A percentile compares a stretch with the other conserved stretches of the same genome.
Evolutionary conservation across 2,888 invertebrate species (phyloP).

Genomic region (Metallyticus violacea): DNA sequence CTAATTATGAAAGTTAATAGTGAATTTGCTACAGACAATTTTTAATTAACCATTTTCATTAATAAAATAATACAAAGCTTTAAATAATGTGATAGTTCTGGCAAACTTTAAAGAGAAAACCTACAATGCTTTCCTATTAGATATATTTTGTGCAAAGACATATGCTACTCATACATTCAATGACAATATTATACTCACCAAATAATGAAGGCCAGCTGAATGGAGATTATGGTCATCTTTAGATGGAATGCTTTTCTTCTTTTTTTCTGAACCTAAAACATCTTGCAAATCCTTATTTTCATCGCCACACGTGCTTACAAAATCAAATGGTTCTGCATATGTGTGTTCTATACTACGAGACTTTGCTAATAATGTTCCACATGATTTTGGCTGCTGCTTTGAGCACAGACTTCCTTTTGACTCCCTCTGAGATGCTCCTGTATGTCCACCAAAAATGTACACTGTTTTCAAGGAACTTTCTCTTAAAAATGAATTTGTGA

Average conservation of each 20-base stretch:
- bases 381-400: neutral
- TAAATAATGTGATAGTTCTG: no score
- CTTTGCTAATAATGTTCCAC: conserved; percentile 12
- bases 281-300: neutral
- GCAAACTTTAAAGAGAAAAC: no score
- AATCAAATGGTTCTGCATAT: conserved; percentile 59
- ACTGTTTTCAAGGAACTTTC: conserved; percentile 19
- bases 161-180: no score
- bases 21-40: no score
- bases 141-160: no score
- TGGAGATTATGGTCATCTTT: neutral
- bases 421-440: neutral
- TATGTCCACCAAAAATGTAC: conserved; percentile 18
- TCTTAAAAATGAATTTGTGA: conserved; percentile 21
- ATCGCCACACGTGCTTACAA: neutral
- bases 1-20: no score
- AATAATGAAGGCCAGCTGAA: conserved; percentile 30
- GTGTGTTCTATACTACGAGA: conserved; percentile 53
- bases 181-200: conserved; percentile 28
- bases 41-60: no score
- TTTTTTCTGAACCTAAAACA: neutral
- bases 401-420: neutral
- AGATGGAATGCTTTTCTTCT: neutral
- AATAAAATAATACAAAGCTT: no score
- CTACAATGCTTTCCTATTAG: no score